Base-by-base conservation (phyloP, 2,113 vertebrate genomes). In the Neopipo cinnamomea region DNA sequence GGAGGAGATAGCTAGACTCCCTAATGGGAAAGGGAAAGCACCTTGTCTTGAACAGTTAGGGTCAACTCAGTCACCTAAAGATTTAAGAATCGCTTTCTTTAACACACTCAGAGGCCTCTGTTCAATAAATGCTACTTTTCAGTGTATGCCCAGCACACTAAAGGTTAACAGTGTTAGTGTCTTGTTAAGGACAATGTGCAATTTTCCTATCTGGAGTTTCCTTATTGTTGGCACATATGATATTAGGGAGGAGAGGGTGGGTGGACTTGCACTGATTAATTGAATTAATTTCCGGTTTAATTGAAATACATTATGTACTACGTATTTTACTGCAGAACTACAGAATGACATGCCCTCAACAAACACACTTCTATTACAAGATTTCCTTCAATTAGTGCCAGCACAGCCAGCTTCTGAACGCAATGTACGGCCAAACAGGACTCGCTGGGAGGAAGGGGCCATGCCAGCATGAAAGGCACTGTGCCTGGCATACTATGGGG, bases 241-340 rank as follows among this genome's bases (percentile, higher is more conserved):
- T 85, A 72, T 56, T 28, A 68, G 42, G n/a, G 37, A 91, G 33
- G 31, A 82, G 47, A 67, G 12, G 21, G 56, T 0, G 4, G 47
- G 52, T 67, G 30, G 68, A 81, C 50, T 85, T 90, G 52, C 59
- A 56, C 74, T 91, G 85, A 89, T 95, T 94, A 95, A 95, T 61
- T 75, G 39, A 94, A 93, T 88, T 93, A 78, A 96, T 89, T 94
- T 95, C 94, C 7, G 0, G n/a, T 79, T 92, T 92, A 89, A 94
- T 92, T 94, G 88, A 88, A 94, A 94, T 77, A 76, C 50, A 71
- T 88, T 65, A 62, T 35, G 68, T 76, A 84, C 59, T 73, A 73
- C 53, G 22, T 79, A 79, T 88, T 93, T 94, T 93, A 88, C 82
- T 75, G 88, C 58, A 83, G 73, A 88, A 37, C 28, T 73, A 62